Conservation (phyloP, 2,113 vertebrate genomes). For the Bos javanicus region DNA sequence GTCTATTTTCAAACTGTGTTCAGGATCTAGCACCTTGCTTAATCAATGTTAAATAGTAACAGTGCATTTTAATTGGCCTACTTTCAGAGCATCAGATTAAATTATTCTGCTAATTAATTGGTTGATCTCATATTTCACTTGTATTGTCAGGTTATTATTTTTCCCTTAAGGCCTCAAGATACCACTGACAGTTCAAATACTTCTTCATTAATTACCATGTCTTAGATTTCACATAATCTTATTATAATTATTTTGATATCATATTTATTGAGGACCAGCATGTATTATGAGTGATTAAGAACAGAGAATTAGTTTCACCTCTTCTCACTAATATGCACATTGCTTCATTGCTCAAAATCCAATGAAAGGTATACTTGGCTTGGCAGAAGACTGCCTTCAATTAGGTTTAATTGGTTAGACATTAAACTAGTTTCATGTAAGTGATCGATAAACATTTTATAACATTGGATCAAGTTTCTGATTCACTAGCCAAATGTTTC, state of each 20-base stretch:
- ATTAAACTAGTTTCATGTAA: constrained; percentile 57
- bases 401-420: constrained; percentile 61
- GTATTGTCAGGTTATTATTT: constrained; percentile 76
- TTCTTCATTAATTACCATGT: constrained; percentile 71
- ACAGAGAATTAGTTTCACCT: neutral
- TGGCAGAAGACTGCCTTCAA: constrained; percentile 27
- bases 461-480: constrained; percentile 53
- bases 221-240: constrained; percentile 64
- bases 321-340: neutral
- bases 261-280: constrained; percentile 50
- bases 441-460: constrained; percentile 63
- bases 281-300: neutral
- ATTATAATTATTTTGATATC: constrained; percentile 71
- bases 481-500: constrained; percentile 44
- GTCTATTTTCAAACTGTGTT: constrained; percentile 59
- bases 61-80: constrained; percentile 74
- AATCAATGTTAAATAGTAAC: constrained; percentile 73
- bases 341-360: neutral
- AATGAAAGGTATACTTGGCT: neutral
- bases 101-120: constrained; percentile 77
- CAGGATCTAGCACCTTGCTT: constrained; percentile 62
- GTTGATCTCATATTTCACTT: constrained; percentile 76
- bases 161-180: constrained; percentile 70
- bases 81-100: constrained; percentile 69
- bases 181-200: constrained; percentile 69